Evolutionary conservation across 2,797 vertebrate genomes (phyloP).

Genomic region (Danio albolineatus): DNA sequence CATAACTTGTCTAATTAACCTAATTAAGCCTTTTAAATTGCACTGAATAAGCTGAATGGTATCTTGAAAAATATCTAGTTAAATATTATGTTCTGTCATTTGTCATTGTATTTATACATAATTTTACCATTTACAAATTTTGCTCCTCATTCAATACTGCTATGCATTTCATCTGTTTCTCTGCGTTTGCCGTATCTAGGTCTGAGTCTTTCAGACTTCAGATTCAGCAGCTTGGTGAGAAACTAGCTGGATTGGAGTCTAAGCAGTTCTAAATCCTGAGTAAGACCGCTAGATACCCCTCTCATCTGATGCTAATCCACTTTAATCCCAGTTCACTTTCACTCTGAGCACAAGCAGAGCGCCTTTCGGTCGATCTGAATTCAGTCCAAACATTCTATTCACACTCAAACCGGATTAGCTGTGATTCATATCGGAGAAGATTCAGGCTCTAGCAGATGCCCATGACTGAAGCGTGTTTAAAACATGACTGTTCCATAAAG

Average conservation of each 20-base stretch:
- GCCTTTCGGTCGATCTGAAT: constrained; percentile 8
- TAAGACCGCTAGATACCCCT: constrained; percentile 30
- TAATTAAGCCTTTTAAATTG: no score
- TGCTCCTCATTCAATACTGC: neutral
- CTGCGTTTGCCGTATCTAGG: neutral
- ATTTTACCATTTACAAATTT: no score
- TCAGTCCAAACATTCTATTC: constrained; percentile 35
- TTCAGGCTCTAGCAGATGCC: neutral
- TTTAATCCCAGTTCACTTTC: constrained; percentile 51
- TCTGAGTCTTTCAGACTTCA: neutral
- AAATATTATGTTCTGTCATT: no score
- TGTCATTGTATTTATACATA: no score
- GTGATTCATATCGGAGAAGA: neutral
- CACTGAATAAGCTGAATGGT: no score
- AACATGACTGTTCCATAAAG: constrained; percentile 18
- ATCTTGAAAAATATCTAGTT: no score
- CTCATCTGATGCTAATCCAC: constrained; percentile 53
- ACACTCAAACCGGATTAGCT: constrained; percentile 33
- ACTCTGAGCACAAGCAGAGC: constrained; percentile 28
- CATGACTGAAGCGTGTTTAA: constrained; percentile 20
- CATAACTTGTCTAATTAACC: no score
- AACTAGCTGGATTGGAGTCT: constrained; percentile 41
- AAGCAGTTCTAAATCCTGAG: constrained; percentile 40
- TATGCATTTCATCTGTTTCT: neutral
- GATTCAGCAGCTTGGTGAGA: constrained; percentile 29